Base-by-base conservation (phyloP, 2,888 invertebrate species). In the Hedya salicella region DNA sequence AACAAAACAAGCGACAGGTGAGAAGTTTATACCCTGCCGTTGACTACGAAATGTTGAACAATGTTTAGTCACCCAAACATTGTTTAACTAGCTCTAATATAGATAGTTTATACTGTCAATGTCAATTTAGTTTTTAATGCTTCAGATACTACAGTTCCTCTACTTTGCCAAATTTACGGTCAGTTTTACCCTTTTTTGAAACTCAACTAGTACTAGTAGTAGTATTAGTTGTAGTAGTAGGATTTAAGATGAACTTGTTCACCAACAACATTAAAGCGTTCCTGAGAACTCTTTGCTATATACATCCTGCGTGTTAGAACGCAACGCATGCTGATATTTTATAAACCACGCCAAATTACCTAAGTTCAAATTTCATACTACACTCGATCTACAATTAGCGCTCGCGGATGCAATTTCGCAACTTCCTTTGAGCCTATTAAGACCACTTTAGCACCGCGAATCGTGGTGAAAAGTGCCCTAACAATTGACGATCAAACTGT, bases 391-490 rank as follows among this genome's bases (percentile, higher is more conserved):
- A 82, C 83, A 87, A 87, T 87, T 87, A 86, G 78, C 65, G 62
- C 71, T 71, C 68, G 70, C 85, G 88, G 88, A 88, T 83, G 86
- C 78, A 74, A 88, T 88, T 86, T 84, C 76, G 77, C 75, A 72
- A 79, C 84, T 83, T 89, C 88, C 89, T 85, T 77, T 72, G 42
- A 71, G 57, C 72, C 67, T 72, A 87, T 88, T 88, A 88, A 70
- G 78, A 76, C 75, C 78, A 82, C 84, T 86, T 82, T 79, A 77
- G 69, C 68, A 75, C 68, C 69, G 75, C 68, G 74, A 80, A 84
- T 80, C 76, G 77, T 75, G 73, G 84, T 75, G 82, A 84, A 85
- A 85, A 84, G 74, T 81, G 77, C 78, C 74, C 70, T 72, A 76
- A 75, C 74, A 76, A 76, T 75, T 69, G 54, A 54, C 61, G 62